Percentiles rank a stretch among this genome's conserved stretches.
These are phyloP conservation scores for Drosophila borealis DNA, from an alignment of 2,888 invertebrate species.

Conservation along the genomic window DNA sequence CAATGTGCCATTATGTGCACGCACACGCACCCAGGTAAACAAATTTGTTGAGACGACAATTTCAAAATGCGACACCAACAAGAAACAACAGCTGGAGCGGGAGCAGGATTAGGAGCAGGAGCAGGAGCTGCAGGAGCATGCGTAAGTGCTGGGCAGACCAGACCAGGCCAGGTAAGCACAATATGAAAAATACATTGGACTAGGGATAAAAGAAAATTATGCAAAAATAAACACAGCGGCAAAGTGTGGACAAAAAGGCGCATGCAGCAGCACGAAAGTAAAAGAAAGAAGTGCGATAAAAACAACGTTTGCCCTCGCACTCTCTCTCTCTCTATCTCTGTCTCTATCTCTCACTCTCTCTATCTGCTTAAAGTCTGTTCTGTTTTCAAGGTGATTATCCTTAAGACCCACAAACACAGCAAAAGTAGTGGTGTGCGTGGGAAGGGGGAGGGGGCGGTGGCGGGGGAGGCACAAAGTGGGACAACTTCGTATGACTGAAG, in stretches of 20 bases:
- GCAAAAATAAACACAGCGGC: slow-evolving; percentile 67
- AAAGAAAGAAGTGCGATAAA: slow-evolving; percentile 66
- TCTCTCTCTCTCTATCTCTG: too few species aligned
- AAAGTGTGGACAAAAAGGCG: slow-evolving; percentile 48
- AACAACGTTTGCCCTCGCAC: slow-evolving; percentile 27
- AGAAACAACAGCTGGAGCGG: neutral
- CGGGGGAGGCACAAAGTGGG: neutral
- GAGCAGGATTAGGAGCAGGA: slow-evolving; percentile 6
- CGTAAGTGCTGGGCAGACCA: slow-evolving; percentile 35
- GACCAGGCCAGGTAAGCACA: slow-evolving; percentile 44
- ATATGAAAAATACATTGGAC: slow-evolving; percentile 76
- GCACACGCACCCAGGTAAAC: slow-evolving; percentile 65
- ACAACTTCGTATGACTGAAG: slow-evolving; percentile 59
- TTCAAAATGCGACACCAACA: slow-evolving; percentile 44
- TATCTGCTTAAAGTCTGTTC: slow-evolving; percentile 33
- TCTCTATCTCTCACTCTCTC: too few species aligned
- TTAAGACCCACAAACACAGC: slow-evolving; percentile 60
- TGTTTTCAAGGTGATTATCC: slow-evolving; percentile 75
- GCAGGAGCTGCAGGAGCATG: slow-evolving; percentile 3
- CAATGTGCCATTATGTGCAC: slow-evolving; percentile 39
- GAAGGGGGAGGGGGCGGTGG: neutral
- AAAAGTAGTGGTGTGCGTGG: neutral
- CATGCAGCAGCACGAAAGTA: slow-evolving; percentile 24
- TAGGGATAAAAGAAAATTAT: slow-evolving; percentile 71
- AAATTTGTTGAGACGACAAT: slow-evolving; percentile 69